Evolutionary conservation across 1,140 invertebrate species (phyloP).

Genomic region (Drosophila saltans): DNA sequence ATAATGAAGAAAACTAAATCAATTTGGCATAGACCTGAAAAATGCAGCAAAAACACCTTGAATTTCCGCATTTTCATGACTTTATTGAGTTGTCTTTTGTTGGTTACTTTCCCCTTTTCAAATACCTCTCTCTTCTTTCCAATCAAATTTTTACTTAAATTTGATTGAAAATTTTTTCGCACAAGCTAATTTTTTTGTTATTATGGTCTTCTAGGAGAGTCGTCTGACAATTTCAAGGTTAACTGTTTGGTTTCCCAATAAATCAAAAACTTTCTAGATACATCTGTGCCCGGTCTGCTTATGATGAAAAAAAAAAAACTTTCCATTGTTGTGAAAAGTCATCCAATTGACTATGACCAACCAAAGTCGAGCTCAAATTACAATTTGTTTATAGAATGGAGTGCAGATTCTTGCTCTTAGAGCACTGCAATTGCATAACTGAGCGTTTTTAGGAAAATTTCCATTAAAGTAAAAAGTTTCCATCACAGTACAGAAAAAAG

Average conservation of each 20-base stretch:
- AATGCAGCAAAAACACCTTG: slow-evolving; percentile 8
- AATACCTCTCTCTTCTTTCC: background rate
- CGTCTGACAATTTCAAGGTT: background rate
- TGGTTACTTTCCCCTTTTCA: background rate
- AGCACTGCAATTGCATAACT: background rate
- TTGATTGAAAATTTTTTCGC: background rate
- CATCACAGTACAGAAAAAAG: background rate
- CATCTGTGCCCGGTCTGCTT: slow-evolving; percentile 1
- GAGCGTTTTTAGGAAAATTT: background rate
- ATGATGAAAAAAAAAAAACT: slow-evolving; percentile 58
- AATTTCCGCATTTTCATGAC: background rate
- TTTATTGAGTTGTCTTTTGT: background rate
- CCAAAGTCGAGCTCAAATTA: slow-evolving; percentile 51
- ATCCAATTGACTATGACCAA: slow-evolving; percentile 52
- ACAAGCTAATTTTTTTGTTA: background rate
- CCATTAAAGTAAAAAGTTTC: background rate
- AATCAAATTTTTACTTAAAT: background rate
- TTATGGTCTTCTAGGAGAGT: background rate
- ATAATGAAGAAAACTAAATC: background rate
- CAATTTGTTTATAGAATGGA: slow-evolving; percentile 57
- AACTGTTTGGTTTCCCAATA: slow-evolving; percentile 21
- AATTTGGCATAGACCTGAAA: slow-evolving; percentile 2
- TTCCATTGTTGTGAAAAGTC: slow-evolving; percentile 49
- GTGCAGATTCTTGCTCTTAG: slow-evolving; percentile 1
- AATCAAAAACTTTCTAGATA: slow-evolving; percentile 46